Base-by-base conservation (phyloP, 2,113 vertebrate genomes). In the Cryptoleucopteryx plumbea region DNA sequence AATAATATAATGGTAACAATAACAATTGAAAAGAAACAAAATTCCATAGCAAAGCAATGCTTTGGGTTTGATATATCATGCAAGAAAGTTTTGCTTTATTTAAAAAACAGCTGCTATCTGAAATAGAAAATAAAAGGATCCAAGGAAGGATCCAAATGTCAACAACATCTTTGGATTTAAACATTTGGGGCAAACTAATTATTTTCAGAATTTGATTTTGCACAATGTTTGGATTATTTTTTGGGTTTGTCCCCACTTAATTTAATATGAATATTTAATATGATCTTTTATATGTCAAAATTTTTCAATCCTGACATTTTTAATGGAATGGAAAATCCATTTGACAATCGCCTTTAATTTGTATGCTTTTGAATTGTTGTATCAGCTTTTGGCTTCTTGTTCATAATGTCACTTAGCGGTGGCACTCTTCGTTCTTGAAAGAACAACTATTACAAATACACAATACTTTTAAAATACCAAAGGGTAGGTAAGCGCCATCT, bases 281-380 rank as follows among this genome's bases (percentile, higher is more conserved):
- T 63, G 96, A 86, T 81, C 67, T 90, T 94, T 96, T 86, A 78
- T 90, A 94, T 88, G 92, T 95, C 90, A 94, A 96, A 93, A 92
- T 88, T 93, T 93, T 95, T 96, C 94, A 94, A 83, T 92, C 63
- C 75, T 96, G 93, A 95, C 85, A 81, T 88, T 92, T 97, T 90
- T 96, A 96, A 96, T 96, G 85, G 90, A 96, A 96, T 79, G 53
- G 95, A 94, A 97, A 94, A 93, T 83, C 92, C 94, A 96, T 96
- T 96, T 96, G 96, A 96, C 90, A 90, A 93, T 95, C 6, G 7
- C 93, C 92, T 96, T 94, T 96, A 96, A 97, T 97, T 97, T 96
- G 82, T 94, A 43, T 1, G 3, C 87, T 88, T 89, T 97, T 95
- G 94, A 97, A 96, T 81, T 97, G 93, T 97, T 94, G 94, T 95